These are phyloP conservation scores for Caenorhabditis sp. DNA, from an alignment of 2,888 invertebrate species.

Conservation along the genomic window DNA sequence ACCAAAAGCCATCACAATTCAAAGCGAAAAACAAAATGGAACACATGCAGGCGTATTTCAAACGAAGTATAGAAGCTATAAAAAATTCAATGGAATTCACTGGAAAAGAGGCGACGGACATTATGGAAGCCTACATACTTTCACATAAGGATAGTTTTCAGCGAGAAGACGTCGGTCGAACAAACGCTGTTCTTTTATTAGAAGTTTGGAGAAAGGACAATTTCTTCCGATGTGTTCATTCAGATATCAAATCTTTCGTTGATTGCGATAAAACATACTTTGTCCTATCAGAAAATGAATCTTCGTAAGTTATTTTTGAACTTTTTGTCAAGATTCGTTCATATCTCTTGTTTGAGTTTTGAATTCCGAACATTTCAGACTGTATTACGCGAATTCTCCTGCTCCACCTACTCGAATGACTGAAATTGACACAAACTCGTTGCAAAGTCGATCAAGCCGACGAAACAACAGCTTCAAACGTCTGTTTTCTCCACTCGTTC, in stretches of 20 bases:
- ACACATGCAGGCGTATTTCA: conserved; percentile 36
- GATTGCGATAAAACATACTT: conserved; percentile 30
- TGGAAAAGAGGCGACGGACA: conserved; percentile 38
- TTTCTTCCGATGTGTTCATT: conserved; percentile 11
- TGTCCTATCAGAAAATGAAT: conserved; percentile 20
- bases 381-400: conserved; percentile 23
- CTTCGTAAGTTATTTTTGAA: neutral
- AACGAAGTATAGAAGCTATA: conserved; percentile 23
- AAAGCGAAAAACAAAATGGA: conserved; percentile 25
- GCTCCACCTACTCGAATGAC: neutral
- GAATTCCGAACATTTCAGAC: too few species aligned
- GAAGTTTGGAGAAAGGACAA: conserved; percentile 29
- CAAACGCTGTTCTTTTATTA: conserved; percentile 30
- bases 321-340: neutral
- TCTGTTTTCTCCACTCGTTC: conserved; percentile 28
- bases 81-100: conserved; percentile 18
- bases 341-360: too few species aligned
- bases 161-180: conserved; percentile 27
- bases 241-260: conserved; percentile 14
- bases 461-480: conserved; percentile 39
- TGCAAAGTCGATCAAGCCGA: conserved; percentile 12
- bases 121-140: conserved; percentile 27
- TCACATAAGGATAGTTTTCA: conserved; percentile 19
- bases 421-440: neutral
- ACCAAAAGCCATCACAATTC: conserved; percentile 15